phyloP scores from a whole-genome alignment of 2,113 vertebrate genomes.

The Setophaga kirtlandii region DNA sequence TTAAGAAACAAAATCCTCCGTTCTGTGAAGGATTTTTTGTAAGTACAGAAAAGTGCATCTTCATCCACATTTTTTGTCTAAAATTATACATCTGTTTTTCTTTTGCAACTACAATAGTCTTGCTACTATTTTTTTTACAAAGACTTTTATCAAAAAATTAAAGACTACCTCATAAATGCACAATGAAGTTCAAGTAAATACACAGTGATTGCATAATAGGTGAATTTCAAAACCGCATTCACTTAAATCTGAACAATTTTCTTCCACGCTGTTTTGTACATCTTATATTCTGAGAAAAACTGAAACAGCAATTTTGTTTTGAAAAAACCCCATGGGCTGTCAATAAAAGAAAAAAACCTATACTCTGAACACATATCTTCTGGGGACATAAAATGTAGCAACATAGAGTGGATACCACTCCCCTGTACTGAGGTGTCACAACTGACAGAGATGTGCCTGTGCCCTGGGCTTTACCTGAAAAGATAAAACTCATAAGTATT shows the following conservation, averaged over 20 bases:
- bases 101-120: neutral
- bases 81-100: neutral
- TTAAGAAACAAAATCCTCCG: neutral
- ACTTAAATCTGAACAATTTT: neutral
- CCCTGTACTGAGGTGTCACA: neutral
- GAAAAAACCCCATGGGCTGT: accelerated
- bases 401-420: neutral
- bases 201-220: accelerated
- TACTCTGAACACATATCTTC: neutral
- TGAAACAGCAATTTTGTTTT: neutral
- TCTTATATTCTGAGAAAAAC: neutral
- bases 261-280: neutral
- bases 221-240: neutral
- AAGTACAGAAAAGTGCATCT: neutral
- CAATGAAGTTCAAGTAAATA: neutral
- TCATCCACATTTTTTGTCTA: neutral
- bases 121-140: neutral
- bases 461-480: neutral
- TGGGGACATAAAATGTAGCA: neutral
- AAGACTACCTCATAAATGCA: neutral
- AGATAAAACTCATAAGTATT: neutral
- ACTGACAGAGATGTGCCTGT: neutral
- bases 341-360: neutral
- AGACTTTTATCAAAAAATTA: neutral
- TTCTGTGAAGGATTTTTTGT: neutral